Conservation (phyloP, 2,113 vertebrate genomes). For the Tenrec ecaudatus region DNA sequence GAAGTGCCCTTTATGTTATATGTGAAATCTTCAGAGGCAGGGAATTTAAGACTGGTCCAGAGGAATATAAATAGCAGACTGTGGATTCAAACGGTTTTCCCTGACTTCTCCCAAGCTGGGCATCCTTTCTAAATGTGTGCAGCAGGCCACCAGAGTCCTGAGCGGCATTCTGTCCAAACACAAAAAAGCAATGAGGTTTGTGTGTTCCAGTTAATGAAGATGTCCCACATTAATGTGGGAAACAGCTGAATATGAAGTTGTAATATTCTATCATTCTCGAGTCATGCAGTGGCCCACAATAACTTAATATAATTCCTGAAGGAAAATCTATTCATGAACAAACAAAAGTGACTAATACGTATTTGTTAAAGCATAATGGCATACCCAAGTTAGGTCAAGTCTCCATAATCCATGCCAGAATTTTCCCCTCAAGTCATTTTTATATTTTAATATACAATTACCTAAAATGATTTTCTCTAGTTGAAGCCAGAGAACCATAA, state of each 20-base stretch:
- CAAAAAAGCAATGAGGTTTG: neutral
- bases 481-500: neutral
- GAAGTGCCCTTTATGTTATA: neutral
- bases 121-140: neutral
- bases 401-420: neutral
- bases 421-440: neutral
- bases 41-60: neutral
- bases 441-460: neutral
- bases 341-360: conserved; percentile 46
- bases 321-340: conserved; percentile 15
- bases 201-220: neutral
- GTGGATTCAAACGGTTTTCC: neutral
- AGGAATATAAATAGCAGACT: neutral
- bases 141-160: neutral
- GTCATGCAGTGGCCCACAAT: neutral
- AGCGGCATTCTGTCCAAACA: neutral
- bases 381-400: neutral
- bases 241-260: conserved; percentile 6
- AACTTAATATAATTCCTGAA: conserved; percentile 10
- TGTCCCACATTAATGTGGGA: neutral
- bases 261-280: neutral
- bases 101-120: neutral
- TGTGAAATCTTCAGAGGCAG: neutral
- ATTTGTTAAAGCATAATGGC: neutral
- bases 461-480: neutral